phyloP scores from a whole-genome alignment of 2,888 invertebrate species.

The Lathronympha strigana region DNA sequence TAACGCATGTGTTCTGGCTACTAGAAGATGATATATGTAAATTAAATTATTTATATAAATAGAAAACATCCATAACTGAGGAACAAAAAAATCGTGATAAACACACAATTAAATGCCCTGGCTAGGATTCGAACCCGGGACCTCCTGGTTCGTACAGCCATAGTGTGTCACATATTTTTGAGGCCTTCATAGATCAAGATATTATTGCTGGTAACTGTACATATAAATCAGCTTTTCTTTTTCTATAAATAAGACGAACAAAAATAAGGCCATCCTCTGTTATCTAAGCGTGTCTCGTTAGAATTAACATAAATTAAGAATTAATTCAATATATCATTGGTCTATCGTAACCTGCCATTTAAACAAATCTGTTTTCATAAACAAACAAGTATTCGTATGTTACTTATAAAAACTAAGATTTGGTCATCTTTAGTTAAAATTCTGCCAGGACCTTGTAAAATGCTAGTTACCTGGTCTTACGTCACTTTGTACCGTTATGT shows the following conservation, averaged over 20 bases:
- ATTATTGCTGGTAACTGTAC: too few relatives aligned
- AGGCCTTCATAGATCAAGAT: too few relatives aligned
- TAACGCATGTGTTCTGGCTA: too few relatives aligned
- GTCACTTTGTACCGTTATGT: slow-evolving; percentile 24
- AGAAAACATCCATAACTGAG: too few relatives aligned
- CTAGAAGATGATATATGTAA: too few relatives aligned
- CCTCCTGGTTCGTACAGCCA: too few relatives aligned
- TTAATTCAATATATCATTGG: neutral
- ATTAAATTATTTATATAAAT: too few relatives aligned
- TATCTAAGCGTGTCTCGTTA: neutral
- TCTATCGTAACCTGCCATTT: neutral
- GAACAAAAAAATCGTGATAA: too few relatives aligned
- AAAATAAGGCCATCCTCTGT: neutral
- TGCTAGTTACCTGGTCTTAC: neutral
- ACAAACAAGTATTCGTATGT: neutral
- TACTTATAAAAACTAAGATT: neutral
- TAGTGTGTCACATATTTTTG: too few relatives aligned
- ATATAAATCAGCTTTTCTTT: neutral
- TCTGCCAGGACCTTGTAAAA: slow-evolving; percentile 15
- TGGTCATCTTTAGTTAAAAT: neutral
- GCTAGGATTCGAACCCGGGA: too few relatives aligned
- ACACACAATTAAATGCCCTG: too few relatives aligned
- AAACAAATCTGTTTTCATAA: neutral
- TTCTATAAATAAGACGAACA: neutral
- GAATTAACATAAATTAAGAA: neutral